A percentile compares a stretch with the other conserved stretches of the same genome.
These are phyloP conservation scores for Epirrhoe alternata DNA, from an alignment of 2,888 invertebrate genomes.

Conservation along the genomic window DNA sequence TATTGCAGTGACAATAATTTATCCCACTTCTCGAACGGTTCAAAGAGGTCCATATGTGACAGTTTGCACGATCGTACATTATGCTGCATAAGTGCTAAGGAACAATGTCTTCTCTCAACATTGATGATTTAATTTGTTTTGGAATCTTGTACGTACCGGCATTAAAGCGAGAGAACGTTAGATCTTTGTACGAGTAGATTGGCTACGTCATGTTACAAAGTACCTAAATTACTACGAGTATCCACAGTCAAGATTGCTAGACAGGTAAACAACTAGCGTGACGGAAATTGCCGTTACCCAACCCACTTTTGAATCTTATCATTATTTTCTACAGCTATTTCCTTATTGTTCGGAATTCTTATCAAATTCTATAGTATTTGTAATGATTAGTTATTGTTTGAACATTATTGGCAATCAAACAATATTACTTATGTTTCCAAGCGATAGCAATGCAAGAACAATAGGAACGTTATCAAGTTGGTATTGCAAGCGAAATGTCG, in stretches of 20 bases:
- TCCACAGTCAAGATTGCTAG: constrained; percentile 3
- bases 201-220: constrained; percentile 1
- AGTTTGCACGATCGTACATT: constrained; percentile 31
- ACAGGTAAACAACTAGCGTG: constrained; percentile 9
- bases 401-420: constrained; percentile 44
- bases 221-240: neutral
- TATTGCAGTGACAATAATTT: constrained; percentile 68
- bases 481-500: constrained; percentile 62
- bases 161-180: neutral
- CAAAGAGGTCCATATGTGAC: constrained; percentile 54
- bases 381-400: constrained; percentile 43
- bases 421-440: constrained; percentile 51
- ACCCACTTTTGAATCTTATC: constrained; percentile 9
- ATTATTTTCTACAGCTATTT: constrained; percentile 19
- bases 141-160: neutral
- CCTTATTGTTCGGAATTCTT: constrained; percentile 42
- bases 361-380: constrained; percentile 47
- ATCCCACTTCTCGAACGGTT: constrained; percentile 56
- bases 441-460: constrained; percentile 61
- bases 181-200: neutral
- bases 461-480: constrained; percentile 68
- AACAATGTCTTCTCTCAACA: neutral
- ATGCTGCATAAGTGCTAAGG: no score
- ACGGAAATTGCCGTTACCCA: constrained; percentile 12
- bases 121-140: constrained; percentile 7